Percentiles rank a stretch among this genome's conserved stretches.
Conservation (phyloP, 2,113 vertebrate genomes). For the Brachyhypopomus occidentalis region DNA sequence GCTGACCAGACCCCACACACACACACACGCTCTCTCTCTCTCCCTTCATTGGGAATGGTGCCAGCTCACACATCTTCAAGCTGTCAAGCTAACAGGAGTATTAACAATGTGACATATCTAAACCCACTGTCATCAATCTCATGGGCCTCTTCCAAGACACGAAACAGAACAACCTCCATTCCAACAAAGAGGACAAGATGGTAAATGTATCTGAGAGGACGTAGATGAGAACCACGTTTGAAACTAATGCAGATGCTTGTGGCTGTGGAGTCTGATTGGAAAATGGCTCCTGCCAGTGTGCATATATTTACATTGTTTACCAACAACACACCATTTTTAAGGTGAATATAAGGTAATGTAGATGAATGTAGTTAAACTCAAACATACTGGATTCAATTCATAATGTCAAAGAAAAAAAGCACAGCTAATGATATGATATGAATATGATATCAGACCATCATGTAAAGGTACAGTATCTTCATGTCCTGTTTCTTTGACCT, state of each 20-base stretch:
- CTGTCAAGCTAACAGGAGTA: conserved; percentile 57
- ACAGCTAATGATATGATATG: too few relatives aligned
- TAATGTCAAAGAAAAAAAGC: too few relatives aligned
- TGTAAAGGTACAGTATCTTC: too few relatives aligned
- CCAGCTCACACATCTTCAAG: conserved; percentile 35
- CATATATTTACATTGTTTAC: neutral
- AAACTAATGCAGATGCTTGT: conserved; percentile 25
- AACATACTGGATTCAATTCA: neutral
- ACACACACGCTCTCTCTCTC: conserved; percentile 38
- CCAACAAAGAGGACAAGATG: neutral
- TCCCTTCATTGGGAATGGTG: conserved; percentile 24
- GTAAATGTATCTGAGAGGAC: conserved; percentile 22
- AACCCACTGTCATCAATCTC: conserved; percentile 62
- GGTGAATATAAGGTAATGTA: neutral
- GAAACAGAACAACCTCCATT: conserved; percentile 20
- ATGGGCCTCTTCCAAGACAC: conserved; percentile 41
- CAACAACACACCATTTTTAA: neutral
- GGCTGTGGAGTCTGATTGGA: conserved; percentile 8
- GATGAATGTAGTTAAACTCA: neutral
- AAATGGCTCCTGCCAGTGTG: conserved; percentile 4
- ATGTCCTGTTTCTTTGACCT: too few relatives aligned
- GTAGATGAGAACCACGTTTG: conserved; percentile 12
- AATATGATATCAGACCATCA: too few relatives aligned
- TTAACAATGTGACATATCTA: conserved; percentile 64
- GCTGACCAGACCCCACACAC: conserved; percentile 60